Base-by-base conservation (phyloP, 2,888 invertebrate genomes). In the Poecilobothrus nobilitatus region DNA sequence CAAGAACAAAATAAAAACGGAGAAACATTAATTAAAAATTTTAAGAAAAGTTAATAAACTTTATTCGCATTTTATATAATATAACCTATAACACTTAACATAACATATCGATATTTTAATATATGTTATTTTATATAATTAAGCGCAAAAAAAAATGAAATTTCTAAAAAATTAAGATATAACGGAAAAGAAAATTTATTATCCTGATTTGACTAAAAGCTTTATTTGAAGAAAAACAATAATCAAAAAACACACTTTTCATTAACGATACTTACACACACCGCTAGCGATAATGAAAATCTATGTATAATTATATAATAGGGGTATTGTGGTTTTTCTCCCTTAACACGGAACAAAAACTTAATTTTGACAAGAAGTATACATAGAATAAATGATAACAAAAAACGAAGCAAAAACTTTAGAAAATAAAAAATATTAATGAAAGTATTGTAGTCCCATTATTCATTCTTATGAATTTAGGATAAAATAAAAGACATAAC, bases 181-280 rank as follows among this genome's bases (percentile, higher is more conserved):
- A 27, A 27, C 37, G 15, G 6, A 53, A 18, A 53, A 53, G 53
- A 18, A 53, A 53, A 18, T 53, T 53, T n/a, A 53, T 53, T 18
- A 53, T 53, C 53, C 53, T 53, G 53, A 53, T 53, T 53, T 53
- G 53, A 53, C 53, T 53, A 53, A 53, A 53, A 53, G 18, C 53
- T 53, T n/a, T 18, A 53, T 53, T 18, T 53, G 2, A 53, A 53
- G 3, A 27, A 27, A 27, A 27, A 27, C 27, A 27, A 27, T 2
- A 27, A 27, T 2, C 27, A 27, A 27, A 27, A 27, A 27, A 27
- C 2, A 27, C 7, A 53, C 1, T 18, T 18, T 53, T 2, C 53
- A 18, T 53, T 18, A 53, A 9, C n/a, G 18, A 2, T 53, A 18
- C 18, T 53, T 41, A 41, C 41, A 41, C 2, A 12, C 41, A 41